Conservation (phyloP, 2,113 vertebrate genomes). For the Oreochromis aureus region DNA sequence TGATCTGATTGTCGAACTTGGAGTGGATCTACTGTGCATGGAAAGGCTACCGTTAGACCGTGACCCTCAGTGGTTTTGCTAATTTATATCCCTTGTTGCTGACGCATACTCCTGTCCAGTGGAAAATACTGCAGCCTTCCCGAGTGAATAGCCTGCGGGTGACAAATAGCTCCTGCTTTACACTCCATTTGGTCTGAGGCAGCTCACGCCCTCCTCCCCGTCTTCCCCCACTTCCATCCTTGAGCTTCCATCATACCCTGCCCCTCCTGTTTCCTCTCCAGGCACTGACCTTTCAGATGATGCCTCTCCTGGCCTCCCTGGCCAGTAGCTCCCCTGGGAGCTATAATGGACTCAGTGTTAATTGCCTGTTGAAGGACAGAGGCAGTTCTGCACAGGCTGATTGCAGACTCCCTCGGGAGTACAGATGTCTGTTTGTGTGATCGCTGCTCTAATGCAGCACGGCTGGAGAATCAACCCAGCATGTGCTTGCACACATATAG, state of each 20-base stretch:
- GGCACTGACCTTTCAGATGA: constrained; percentile 80
- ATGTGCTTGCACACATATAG: constrained; percentile 11
- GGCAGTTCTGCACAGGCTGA: constrained; percentile 76
- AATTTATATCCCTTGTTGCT: constrained; percentile 38
- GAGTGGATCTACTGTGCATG: constrained; percentile 24
- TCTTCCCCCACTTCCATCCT: constrained; percentile 45
- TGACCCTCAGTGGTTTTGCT: constrained; percentile 27
- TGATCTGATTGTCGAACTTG: constrained; percentile 39
- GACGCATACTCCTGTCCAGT: constrained; percentile 49
- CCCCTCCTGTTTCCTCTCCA: constrained; percentile 70
- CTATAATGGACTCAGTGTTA: constrained; percentile 81
- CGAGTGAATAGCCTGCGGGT: constrained; percentile 71
- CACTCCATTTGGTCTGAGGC: constrained; percentile 78
- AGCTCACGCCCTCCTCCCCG: constrained; percentile 61
- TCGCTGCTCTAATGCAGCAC: constrained; percentile 70
- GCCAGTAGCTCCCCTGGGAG: constrained; percentile 67
- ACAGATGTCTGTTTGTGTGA: constrained; percentile 75
- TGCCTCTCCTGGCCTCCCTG: constrained; percentile 69
- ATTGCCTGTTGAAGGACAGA: constrained; percentile 88
- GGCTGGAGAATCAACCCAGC: constrained; percentile 38
- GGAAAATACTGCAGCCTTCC: constrained; percentile 51
- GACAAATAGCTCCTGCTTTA: constrained; percentile 82
- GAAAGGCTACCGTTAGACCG: constrained; percentile 26
- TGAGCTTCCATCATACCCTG: constrained; percentile 32
- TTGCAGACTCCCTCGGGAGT: constrained; percentile 77